Evolutionary conservation across 1,140 invertebrate genomes (phyloP).

Genomic region (Bombus waltoni): DNA sequence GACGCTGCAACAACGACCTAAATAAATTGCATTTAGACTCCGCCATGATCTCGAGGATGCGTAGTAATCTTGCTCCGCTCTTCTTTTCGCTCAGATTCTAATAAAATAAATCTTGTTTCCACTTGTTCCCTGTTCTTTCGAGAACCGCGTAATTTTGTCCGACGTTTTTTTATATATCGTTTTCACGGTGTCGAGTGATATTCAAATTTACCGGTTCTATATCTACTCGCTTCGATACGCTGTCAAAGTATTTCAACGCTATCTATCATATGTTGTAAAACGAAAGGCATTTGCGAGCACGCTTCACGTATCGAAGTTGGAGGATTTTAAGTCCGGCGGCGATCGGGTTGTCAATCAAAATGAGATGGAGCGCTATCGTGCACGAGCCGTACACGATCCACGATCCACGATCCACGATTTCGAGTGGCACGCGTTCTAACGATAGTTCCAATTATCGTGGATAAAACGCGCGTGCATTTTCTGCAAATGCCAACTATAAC

Average conservation of each 20-base stretch:
- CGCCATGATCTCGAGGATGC: not conserved
- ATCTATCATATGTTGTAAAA: not conserved
- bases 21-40: slow-evolving; percentile 39
- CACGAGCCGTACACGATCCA: no score
- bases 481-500: not conserved
- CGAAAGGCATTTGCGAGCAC: not conserved
- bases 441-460: not conserved
- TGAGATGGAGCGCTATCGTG: not conserved
- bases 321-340: not conserved
- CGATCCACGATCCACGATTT: not conserved
- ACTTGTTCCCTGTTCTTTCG: not conserved
- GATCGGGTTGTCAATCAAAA: slow-evolving; percentile 2
- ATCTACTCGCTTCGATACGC: not conserved
- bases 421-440: not conserved
- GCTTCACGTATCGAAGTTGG: not conserved
- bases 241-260: not conserved
- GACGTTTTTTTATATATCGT: no score
- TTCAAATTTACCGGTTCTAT: not conserved
- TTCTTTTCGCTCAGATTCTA: not conserved
- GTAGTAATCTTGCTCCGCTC: not conserved
- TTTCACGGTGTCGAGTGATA: not conserved
- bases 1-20: slow-evolving; percentile 28
- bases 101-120: not conserved
- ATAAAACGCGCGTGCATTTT: not conserved
- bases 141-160: not conserved